Conservation (phyloP, 2,797 vertebrate species). For the Scarus forsteni region DNA sequence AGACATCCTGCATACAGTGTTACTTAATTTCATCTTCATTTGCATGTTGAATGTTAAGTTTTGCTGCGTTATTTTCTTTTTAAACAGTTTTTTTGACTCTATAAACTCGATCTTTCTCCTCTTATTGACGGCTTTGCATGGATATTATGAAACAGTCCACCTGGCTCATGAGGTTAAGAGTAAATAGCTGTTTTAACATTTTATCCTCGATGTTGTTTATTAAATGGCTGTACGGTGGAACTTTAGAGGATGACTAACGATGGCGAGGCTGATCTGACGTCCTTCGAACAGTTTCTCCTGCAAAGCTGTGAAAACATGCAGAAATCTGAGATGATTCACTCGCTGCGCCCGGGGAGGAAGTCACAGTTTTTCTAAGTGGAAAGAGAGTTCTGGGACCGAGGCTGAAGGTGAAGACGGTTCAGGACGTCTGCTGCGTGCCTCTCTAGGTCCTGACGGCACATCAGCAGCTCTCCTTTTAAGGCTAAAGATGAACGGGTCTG, state of each 20-base stretch:
- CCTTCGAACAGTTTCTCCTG: neutral
- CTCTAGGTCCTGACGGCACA: slow-evolving; percentile 40
- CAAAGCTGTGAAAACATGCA: slow-evolving; percentile 24
- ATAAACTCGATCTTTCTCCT: too few relatives aligned
- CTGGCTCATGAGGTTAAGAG: too few relatives aligned
- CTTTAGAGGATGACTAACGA: slow-evolving; percentile 26
- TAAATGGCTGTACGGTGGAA: neutral
- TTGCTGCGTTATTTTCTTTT: too few relatives aligned
- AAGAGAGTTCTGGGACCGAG: slow-evolving; percentile 37
- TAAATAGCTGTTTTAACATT: neutral
- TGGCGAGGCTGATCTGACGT: slow-evolving; percentile 9
- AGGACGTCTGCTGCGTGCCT: slow-evolving; percentile 27
- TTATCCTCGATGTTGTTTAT: neutral
- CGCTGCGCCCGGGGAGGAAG: slow-evolving; percentile 16
- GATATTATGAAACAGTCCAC: too few relatives aligned
- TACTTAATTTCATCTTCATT: too few relatives aligned
- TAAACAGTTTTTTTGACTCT: too few relatives aligned
- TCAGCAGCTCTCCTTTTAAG: slow-evolving; percentile 64
- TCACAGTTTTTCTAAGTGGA: slow-evolving; percentile 17
- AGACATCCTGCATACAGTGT: too few relatives aligned
- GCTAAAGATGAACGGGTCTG: slow-evolving; percentile 44
- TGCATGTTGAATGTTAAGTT: too few relatives aligned
- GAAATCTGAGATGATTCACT: slow-evolving; percentile 32
- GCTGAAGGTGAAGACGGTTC: slow-evolving; percentile 26
- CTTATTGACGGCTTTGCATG: too few relatives aligned